Base-by-base conservation (phyloP, 2,113 vertebrate genomes). In the Melanerpes formicivorus region DNA sequence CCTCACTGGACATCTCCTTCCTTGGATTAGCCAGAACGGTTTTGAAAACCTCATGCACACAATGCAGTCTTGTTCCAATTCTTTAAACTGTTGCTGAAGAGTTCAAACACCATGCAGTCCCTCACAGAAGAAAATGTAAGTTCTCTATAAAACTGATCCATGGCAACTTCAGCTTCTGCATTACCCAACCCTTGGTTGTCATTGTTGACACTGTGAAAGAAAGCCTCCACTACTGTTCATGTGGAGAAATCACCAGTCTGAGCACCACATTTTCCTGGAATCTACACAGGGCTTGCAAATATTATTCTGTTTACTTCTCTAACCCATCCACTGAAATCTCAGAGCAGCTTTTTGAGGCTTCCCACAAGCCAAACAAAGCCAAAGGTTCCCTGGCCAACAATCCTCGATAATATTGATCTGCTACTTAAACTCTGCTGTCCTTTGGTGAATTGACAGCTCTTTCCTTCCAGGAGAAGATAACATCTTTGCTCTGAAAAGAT, bases 261-360 rank as follows among this genome's bases (percentile, higher is more conserved):
- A 94, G 63, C 77, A 93, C 64, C 84, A 94, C 55, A 25, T 95
- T 93, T 97, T 95, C 92, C 94, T 97, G 95, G 97, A 97, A 97
- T 96, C 83, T 93, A 71, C 19, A 40, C 78, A 91, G 59, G 76
- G 89, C 85, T 96, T 86, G 90, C 58, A 60, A 64, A 84, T 92
- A 73, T 74, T 64, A 80, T 80, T 75, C 62, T 95, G 63, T 90
- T 80, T 93, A 80, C 90, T 96, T 94, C 63, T 74, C 58, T 91
- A 74, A 73, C 17, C 30, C 73, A 81, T 66, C 94, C 79, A 64
- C 44, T 82, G 85, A 52, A 72, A 75, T 60, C 71, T 88, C 19
- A 2, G 48, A 74, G 72, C 46, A 52, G 30, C 32, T 81, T 93
- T 83, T 88, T 54, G 72, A 83, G 44, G 42, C 75, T 70, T 88